Evolutionary conservation across 53 echinoderm and acorn worm genomes (phyloP).

Genomic region (Crossaster papposus): DNA sequence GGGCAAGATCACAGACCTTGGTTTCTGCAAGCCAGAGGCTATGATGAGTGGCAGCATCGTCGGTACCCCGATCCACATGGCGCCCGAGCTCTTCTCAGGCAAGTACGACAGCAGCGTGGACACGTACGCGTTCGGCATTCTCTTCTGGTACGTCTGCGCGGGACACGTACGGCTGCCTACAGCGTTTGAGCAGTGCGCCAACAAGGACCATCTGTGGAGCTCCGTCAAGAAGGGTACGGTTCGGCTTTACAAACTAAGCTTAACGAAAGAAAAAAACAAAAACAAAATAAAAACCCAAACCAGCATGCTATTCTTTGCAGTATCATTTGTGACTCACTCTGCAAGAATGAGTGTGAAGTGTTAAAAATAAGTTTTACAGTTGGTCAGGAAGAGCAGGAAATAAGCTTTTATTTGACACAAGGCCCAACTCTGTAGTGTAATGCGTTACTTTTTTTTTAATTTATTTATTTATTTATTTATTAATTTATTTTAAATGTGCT

Average conservation of each 20-base stretch:
- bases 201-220: constrained; percentile 97
- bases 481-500: no score
- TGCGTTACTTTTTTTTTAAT: no score
- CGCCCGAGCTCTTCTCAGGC: constrained; percentile 96
- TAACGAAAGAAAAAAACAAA: neutral
- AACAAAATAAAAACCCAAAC: no score
- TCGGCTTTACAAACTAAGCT: neutral
- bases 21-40: constrained; percentile 98
- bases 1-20: constrained; percentile 98
- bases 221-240: constrained; percentile 91
- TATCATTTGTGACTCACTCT: no score
- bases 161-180: constrained; percentile 89
- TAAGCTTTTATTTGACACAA: no score
- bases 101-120: constrained; percentile 98
- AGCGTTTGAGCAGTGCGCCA: constrained; percentile 96
- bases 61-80: constrained; percentile 99
- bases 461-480: no score
- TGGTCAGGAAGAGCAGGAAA: no score
- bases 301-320: no score
- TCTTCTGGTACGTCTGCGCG: constrained; percentile 97
- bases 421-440: no score
- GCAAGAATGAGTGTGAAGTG: no score
- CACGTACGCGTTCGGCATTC: constrained; percentile 98
- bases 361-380: no score
- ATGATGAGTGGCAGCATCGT: constrained; percentile 99